Base-by-base conservation (phyloP, 1,140 invertebrate species). In the Littorina saxatilis region DNA sequence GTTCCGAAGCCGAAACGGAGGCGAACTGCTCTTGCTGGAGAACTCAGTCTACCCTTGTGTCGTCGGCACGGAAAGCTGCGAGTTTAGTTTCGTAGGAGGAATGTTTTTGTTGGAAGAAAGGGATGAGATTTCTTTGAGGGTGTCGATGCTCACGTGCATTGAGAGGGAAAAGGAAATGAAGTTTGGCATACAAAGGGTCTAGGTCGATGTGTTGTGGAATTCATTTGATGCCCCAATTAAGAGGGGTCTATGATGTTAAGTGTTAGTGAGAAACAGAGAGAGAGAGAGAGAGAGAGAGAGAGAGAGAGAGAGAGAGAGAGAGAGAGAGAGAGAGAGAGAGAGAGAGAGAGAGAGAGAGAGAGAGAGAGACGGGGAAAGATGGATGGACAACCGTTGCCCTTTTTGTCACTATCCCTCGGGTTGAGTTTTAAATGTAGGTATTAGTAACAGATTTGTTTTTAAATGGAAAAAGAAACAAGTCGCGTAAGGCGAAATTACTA, bases 1-100 rank as follows among this genome's bases (percentile, higher is more conserved):
- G 1, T 55, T 37, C 55, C 74, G 74, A 27, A 23, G 58, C 13
- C 74, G 74, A 76, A 76, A 76, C 74, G 74, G 29, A 37, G 74
- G 50, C 23, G 50, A 76, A 4, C n/a, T 27, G 0, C 32, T 76
- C 1, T 7, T 76, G 50, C 52, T 76, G 20, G 74, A 76, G 52
- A 76, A 76, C 50, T 76, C 74, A 1, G 74, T 76, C 0, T 76
- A 32, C 32, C 74, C 74, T 20, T 76, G 74, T 39, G 74, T 29
- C 13, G 52, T 61, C 27, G 23, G 17, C 15, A 1, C 11, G n/a
- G 15, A 35, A 32, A 61, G 52, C 35, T 76, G 74, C 37, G 17
- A 35, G 27, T 9, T 35, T 0, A 76, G 74, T 61, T 76, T 76
- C 74, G 74, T 39, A 76, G 50, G 27, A 13, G 74, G 74, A 11